Percentiles rank a stretch among this genome's conserved stretches.
These are phyloP conservation scores for Saguinus oedipus DNA, from an alignment of 2,797 vertebrate species.

Conservation along the genomic window DNA sequence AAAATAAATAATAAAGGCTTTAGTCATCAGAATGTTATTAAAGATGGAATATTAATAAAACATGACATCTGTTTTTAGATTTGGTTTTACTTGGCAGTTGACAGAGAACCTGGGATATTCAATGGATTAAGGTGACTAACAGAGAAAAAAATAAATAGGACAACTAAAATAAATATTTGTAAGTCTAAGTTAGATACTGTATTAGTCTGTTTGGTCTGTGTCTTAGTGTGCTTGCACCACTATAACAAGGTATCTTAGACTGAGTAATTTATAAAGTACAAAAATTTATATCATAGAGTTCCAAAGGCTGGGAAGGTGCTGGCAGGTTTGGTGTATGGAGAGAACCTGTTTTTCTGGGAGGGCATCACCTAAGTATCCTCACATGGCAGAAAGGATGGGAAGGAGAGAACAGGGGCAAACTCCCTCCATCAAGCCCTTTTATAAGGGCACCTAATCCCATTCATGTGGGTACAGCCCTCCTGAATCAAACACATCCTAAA, in stretches of 20 bases:
- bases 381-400: not conserved
- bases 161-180: not conserved
- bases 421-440: not conserved
- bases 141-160: not conserved
- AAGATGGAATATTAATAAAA: not conserved
- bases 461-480: not conserved
- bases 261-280: not conserved
- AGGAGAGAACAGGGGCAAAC: not conserved
- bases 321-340: not conserved
- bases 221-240: not conserved
- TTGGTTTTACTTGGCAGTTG: not conserved
- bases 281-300: not conserved
- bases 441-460: not conserved
- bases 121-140: conserved; percentile 4
- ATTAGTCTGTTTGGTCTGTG: not conserved
- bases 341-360: not conserved
- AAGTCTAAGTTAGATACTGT: not conserved
- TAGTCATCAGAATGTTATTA: not conserved
- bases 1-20: not conserved
- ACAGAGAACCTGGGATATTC: not conserved
- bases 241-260: not conserved
- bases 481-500: not conserved
- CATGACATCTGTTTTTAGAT: not conserved
- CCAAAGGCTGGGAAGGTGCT: not conserved
- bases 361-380: too few relatives aligned